These are phyloP conservation scores for Phallusia fumigata DNA, from an alignment of 23 tunicate species.

Conservation along the genomic window DNA sequence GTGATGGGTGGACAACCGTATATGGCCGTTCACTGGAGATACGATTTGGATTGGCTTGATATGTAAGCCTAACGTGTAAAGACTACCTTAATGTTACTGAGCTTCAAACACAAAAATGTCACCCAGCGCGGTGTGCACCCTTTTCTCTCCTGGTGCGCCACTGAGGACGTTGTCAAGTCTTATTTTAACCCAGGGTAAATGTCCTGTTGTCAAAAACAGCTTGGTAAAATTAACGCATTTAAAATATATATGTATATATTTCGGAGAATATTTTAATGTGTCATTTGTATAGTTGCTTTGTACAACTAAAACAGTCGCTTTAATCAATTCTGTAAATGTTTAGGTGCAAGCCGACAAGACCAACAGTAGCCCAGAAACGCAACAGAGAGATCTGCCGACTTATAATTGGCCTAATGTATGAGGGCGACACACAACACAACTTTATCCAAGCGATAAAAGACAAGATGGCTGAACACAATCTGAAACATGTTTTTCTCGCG, in stretches of 20 bases:
- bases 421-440: constrained; percentile 64
- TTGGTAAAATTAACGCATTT: too few relatives aligned
- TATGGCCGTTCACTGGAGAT: constrained; percentile 98
- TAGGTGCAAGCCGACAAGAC: constrained; percentile 98
- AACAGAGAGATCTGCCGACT: constrained; percentile 91
- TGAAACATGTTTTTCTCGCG: constrained; percentile 75
- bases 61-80: constrained; percentile 73
- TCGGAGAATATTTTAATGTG: too few relatives aligned
- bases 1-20: constrained; percentile 65
- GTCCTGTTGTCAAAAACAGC: too few relatives aligned
- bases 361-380: constrained; percentile 92
- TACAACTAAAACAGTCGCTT: too few relatives aligned
- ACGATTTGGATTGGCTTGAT: constrained; percentile 98
- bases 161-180: too few relatives aligned
- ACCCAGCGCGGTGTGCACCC: too few relatives aligned
- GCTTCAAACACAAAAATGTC: too few relatives aligned
- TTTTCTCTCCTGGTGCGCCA: too few relatives aligned
- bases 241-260: too few relatives aligned
- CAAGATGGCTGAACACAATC: constrained; percentile 93
- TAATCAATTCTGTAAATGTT: not conserved
- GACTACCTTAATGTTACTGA: too few relatives aligned
- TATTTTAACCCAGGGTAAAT: too few relatives aligned
- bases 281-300: too few relatives aligned
- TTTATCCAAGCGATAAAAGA: constrained; percentile 75
- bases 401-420: constrained; percentile 70